Percentiles rank a stretch among this genome's conserved stretches.
phyloP scores from a whole-genome alignment of 2,797 vertebrate species.

The Diplodus puntazzo region DNA sequence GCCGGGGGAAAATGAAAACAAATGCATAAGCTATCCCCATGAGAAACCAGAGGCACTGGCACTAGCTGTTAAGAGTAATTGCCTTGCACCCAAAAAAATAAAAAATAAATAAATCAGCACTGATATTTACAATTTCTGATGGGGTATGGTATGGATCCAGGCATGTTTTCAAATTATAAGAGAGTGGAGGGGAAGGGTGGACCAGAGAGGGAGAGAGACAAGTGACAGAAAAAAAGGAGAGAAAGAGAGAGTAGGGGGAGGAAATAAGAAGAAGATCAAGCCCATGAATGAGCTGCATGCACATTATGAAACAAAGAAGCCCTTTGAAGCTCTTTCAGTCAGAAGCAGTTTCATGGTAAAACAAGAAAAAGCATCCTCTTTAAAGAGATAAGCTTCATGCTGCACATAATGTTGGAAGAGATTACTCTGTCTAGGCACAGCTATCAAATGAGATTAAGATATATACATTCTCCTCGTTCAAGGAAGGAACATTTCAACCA shows the following conservation, averaged over 20 bases:
- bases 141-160: slow-evolving; percentile 64
- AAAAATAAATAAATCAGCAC: slow-evolving; percentile 59
- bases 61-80: slow-evolving; percentile 80
- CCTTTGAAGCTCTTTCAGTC: slow-evolving; percentile 89
- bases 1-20: slow-evolving; percentile 80
- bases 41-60: slow-evolving; percentile 65
- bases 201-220: slow-evolving; percentile 42
- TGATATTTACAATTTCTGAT: slow-evolving; percentile 80
- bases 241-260: slow-evolving; percentile 66
- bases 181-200: slow-evolving; percentile 43
- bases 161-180: slow-evolving; percentile 63
- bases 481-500: slow-evolving; percentile 71
- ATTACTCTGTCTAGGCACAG: slow-evolving; percentile 88
- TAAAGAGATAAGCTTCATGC: slow-evolving; percentile 88
- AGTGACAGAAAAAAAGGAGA: slow-evolving; percentile 54
- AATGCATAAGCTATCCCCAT: slow-evolving; percentile 81
- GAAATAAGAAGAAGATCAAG: slow-evolving; percentile 82
- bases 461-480: slow-evolving; percentile 78
- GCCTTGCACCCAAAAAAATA: slow-evolving; percentile 47
- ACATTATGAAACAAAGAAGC: slow-evolving; percentile 88
- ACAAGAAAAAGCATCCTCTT: slow-evolving; percentile 87
- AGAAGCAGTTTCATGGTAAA: slow-evolving; percentile 88
- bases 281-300: slow-evolving; percentile 88
- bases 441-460: slow-evolving; percentile 87
- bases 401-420: slow-evolving; percentile 84